Conservation (phyloP, 2,888 invertebrate genomes). For the Euclidia mi region DNA sequence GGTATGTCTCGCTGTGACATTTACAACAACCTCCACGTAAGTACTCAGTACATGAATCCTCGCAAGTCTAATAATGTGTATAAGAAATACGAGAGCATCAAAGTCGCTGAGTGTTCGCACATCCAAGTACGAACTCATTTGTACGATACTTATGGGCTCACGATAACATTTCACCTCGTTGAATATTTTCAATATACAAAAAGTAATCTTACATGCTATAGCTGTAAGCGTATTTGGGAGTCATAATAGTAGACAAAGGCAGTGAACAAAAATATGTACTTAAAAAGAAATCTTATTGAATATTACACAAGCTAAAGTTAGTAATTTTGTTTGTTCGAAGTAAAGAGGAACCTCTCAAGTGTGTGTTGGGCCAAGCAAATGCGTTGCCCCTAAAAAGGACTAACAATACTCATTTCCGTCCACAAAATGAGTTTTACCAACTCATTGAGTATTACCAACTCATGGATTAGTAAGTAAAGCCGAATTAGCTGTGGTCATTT, state of each 20-base stretch:
- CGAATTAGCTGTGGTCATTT: too few relatives aligned
- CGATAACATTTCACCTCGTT: conserved; percentile 31
- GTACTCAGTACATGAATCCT: conserved; percentile 1
- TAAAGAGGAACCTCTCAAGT: too few relatives aligned
- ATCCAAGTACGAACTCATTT: conserved; percentile 46
- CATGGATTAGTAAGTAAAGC: too few relatives aligned
- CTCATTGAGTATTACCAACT: too few relatives aligned
- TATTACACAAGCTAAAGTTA: too few relatives aligned
- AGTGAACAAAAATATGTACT: not conserved
- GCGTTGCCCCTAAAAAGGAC: too few relatives aligned
- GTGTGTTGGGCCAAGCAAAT: too few relatives aligned
- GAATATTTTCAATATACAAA: conserved; percentile 15
- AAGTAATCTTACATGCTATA: not conserved
- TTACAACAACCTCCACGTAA: not conserved
- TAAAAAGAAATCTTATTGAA: conserved; percentile 2
- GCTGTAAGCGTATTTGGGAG: not conserved
- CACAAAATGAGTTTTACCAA: too few relatives aligned
- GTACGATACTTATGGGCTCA: conserved; percentile 38
- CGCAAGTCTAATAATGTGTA: conserved; percentile 32
- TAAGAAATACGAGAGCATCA: conserved; percentile 43
- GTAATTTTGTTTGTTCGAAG: too few relatives aligned
- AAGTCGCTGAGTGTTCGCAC: conserved; percentile 42
- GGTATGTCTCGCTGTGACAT: not conserved
- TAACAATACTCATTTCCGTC: too few relatives aligned
- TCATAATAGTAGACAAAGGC: not conserved